phyloP scores from a whole-genome alignment of 2,113 vertebrate species.

The Pygoscelis antarcticus region DNA sequence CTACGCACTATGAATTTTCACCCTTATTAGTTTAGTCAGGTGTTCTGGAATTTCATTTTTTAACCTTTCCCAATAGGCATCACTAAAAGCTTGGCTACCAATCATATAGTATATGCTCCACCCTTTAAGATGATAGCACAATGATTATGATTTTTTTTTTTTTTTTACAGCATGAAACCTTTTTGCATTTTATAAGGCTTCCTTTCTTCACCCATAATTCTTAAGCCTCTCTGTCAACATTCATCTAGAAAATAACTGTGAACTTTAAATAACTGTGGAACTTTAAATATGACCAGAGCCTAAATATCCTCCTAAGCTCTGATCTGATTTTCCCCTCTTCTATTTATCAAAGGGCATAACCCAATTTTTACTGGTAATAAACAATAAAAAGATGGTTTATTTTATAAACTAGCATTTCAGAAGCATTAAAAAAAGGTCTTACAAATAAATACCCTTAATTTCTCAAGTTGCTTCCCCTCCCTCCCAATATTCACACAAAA shows the following conservation, averaged over 20 bases:
- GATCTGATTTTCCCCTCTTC: neutral
- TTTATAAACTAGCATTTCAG: neutral
- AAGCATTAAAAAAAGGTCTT: neutral
- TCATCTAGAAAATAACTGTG: neutral
- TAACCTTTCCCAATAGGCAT: neutral
- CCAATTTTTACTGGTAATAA: neutral
- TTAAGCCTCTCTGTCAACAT: neutral
- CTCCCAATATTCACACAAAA: neutral
- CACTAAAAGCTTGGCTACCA: neutral
- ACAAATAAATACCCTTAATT: neutral
- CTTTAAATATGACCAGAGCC: neutral
- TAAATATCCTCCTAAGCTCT: neutral
- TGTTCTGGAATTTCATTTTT: neutral
- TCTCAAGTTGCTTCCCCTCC: neutral
- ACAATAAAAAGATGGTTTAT: neutral
- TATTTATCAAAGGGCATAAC: neutral
- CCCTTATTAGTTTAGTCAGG: no score
- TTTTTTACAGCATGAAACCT: neutral
- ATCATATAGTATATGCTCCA: fast-evolving
- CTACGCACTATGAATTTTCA: fast-evolving
- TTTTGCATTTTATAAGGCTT: neutral
- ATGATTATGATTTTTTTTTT: neutral
- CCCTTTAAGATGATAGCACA: neutral
- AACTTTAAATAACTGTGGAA: neutral
- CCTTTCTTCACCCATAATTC: neutral